Conservation (phyloP, 2,113 vertebrate species). For the Polypterus senegalus region DNA sequence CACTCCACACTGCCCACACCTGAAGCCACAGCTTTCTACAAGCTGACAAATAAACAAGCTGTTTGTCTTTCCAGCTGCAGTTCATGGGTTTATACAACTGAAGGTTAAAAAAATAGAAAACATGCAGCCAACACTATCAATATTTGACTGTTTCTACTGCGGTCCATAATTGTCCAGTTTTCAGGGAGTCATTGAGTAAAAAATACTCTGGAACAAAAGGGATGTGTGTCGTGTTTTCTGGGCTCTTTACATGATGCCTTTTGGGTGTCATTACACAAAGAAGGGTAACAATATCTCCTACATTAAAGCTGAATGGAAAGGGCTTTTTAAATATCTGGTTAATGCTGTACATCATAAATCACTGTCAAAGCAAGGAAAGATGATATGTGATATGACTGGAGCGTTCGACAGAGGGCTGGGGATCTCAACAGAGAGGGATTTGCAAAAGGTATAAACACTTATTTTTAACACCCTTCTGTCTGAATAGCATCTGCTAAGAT, state of each 20-base stretch:
- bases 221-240: conserved; percentile 5
- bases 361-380: conserved; percentile 14
- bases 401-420: no score
- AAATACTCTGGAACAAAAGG: conserved; percentile 7
- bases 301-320: conserved; percentile 1
- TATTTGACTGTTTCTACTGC: conserved; percentile 1
- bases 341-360: conserved; percentile 18
- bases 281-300: conserved; percentile 2
- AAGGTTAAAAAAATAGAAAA: not conserved
- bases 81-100: no score
- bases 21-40: no score
- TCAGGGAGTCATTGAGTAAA: not conserved
- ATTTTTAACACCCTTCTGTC: no score
- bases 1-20: no score
- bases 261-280: conserved; percentile 6
- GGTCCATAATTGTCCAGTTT: conserved; percentile 1
- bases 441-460: no score
- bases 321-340: conserved; percentile 5
- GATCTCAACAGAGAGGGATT: no score
- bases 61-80: no score
- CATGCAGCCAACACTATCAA: conserved; percentile 1
- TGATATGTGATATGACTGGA: conserved; percentile 14
- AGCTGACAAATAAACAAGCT: no score
- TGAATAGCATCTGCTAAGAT: no score
- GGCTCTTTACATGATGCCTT: not conserved